Conservation (phyloP, 2,797 vertebrate genomes). For the Phoxinus dragarum region DNA sequence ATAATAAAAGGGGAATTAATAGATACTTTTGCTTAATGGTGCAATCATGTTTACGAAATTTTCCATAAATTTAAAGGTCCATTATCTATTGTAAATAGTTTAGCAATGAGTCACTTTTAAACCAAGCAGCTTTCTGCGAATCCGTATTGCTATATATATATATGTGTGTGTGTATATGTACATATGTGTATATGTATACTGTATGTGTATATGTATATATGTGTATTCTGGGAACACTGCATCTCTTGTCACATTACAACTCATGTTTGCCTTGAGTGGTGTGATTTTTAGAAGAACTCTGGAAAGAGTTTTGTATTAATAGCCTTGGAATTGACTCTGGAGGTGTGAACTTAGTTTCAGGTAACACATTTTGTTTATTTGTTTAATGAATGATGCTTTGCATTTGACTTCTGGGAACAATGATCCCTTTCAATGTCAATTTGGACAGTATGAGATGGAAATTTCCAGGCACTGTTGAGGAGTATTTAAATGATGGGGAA, state of each 20-base stretch:
- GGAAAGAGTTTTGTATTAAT: background rate
- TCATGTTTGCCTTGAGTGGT: background rate
- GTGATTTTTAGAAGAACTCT: background rate
- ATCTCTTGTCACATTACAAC: background rate
- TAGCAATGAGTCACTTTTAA: background rate
- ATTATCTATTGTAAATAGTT: background rate
- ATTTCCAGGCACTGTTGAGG: slow-evolving; percentile 2
- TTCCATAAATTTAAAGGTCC: no score
- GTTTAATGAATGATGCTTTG: slow-evolving; percentile 14
- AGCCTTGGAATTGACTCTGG: background rate
- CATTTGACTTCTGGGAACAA: slow-evolving; percentile 20
- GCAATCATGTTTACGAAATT: no score
- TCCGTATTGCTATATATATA: no score
- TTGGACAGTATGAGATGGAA: slow-evolving; percentile 9
- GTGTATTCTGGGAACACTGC: background rate
- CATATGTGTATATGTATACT: no score
- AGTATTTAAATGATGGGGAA: background rate
- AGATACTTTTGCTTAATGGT: background rate
- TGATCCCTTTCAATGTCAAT: background rate
- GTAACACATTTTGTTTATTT: background rate
- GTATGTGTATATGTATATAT: no score
- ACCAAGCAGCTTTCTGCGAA: background rate
- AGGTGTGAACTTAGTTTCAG: background rate
- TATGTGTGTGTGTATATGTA: no score
- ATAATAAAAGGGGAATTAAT: background rate